These are phyloP conservation scores for Lophura nycthemera DNA, from an alignment of 2,113 vertebrate genomes.

Conservation along the genomic window DNA sequence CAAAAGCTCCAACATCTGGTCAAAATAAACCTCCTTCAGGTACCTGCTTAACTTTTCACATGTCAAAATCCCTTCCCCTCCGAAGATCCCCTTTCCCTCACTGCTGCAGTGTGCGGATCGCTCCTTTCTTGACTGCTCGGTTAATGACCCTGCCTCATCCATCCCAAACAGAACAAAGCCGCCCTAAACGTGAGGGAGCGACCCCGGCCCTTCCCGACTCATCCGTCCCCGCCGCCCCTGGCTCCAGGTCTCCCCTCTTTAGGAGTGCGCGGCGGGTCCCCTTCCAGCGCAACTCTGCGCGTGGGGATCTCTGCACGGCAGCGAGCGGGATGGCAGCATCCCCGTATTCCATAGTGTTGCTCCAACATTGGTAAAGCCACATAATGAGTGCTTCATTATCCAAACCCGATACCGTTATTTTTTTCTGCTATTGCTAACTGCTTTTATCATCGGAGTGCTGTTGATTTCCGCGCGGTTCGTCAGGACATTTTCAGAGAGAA, in stretches of 20 bases:
- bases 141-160: conserved; percentile 8
- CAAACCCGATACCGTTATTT: background rate
- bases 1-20: conserved; percentile 91
- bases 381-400: background rate
- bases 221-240: background rate
- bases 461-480: background rate
- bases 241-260: background rate
- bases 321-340: background rate
- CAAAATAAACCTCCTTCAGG: conserved; percentile 90
- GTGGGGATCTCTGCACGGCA: background rate
- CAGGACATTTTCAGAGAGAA: background rate
- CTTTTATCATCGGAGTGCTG: background rate
- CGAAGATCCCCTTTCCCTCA: background rate
- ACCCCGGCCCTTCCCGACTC: background rate
- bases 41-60: conserved; percentile 87
- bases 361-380: background rate
- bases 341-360: rapidly evolving
- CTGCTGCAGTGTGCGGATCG: background rate
- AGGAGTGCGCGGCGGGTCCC: background rate
- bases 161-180: conserved; percentile 31
- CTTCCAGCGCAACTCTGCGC: background rate
- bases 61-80: conserved; percentile 75
- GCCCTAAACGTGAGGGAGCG: background rate
- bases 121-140: conserved; percentile 9
- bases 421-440: background rate